These are phyloP conservation scores for Hyaena hyaena DNA, from an alignment of 2,113 vertebrate genomes.

Conservation along the genomic window DNA sequence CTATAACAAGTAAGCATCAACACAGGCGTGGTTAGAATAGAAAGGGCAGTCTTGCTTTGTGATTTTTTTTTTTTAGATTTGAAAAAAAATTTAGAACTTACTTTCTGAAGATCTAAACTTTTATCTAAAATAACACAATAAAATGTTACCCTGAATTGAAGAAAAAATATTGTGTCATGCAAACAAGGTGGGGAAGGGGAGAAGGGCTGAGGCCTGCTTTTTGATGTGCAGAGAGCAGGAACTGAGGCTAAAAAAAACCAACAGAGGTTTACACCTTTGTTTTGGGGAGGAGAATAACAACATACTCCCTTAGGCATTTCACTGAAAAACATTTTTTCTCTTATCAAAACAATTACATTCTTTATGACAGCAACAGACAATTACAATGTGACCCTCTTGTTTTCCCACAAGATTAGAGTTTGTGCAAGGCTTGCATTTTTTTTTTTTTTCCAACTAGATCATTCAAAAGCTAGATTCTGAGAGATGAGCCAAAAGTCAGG, in stretches of 20 bases:
- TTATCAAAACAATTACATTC: slow-evolving; percentile 72
- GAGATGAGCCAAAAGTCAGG: slow-evolving; percentile 38
- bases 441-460: neutral
- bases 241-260: neutral
- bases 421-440: slow-evolving; percentile 43
- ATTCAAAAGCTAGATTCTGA: slow-evolving; percentile 65
- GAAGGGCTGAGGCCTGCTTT: slow-evolving; percentile 20
- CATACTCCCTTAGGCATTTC: slow-evolving; percentile 33
- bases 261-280: neutral
- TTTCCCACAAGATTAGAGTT: slow-evolving; percentile 69
- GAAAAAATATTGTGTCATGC: neutral
- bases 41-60: slow-evolving; percentile 29
- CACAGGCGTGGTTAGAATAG: neutral
- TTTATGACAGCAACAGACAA: slow-evolving; percentile 51
- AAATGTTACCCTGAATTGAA: neutral
- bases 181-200: neutral
- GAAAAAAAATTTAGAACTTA: neutral
- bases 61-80: neutral
- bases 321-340: slow-evolving; percentile 61
- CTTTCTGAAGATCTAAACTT: slow-evolving; percentile 35
- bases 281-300: slow-evolving; percentile 48
- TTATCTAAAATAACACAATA: slow-evolving; percentile 40
- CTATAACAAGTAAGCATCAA: slow-evolving; percentile 82
- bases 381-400: slow-evolving; percentile 62
- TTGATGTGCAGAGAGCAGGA: neutral